These are phyloP conservation scores for Falco naumanni DNA, from an alignment of 2,797 vertebrate genomes.

Conservation along the genomic window DNA sequence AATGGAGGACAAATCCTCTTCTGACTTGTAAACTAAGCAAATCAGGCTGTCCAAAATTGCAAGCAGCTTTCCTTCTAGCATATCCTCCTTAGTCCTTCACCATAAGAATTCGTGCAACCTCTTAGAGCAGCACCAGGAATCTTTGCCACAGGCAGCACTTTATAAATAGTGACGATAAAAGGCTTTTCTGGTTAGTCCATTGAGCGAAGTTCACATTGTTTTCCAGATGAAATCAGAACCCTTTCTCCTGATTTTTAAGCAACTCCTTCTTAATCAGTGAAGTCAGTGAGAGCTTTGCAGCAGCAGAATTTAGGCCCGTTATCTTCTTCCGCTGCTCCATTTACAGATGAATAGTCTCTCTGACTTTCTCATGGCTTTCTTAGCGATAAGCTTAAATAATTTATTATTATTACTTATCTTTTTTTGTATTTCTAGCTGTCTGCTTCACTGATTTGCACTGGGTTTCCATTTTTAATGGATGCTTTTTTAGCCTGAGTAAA, in stretches of 20 bases:
- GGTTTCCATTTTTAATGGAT: conserved; percentile 46
- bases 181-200: not conserved
- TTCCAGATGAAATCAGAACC: not conserved
- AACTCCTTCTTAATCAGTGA: not conserved
- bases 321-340: not conserved
- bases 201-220: not conserved
- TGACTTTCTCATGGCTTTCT: not conserved
- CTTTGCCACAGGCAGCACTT: not conserved
- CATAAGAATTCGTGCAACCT: not conserved
- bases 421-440: not conserved
- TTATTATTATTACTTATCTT: conserved; percentile 8
- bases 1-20: not conserved
- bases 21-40: not conserved
- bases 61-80: not conserved
- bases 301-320: not conserved
- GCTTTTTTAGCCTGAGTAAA: not conserved
- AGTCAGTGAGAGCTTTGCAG: not conserved
- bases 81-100: not conserved
- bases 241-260: not conserved
- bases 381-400: conserved; percentile 13
- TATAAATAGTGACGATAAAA: not conserved
- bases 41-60: not conserved
- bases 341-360: not conserved
- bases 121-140: not conserved
- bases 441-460: not conserved